A percentile compares a stretch with the other conserved stretches of the same genome.
Conservation (phyloP, 2,797 vertebrate species). For the Karalla daura region DNA sequence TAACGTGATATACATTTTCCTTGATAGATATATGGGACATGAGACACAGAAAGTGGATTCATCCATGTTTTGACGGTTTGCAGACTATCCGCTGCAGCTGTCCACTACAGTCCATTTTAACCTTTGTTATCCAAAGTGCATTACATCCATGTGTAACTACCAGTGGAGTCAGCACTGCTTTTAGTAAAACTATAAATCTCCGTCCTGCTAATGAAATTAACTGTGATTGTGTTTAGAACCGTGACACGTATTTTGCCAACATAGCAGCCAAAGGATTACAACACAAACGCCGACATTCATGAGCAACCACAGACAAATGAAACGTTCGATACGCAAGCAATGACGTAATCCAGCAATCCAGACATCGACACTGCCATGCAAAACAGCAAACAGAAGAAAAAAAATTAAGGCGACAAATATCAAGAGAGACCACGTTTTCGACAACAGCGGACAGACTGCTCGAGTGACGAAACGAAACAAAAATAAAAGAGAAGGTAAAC, state of each 20-base stretch:
- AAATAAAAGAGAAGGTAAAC: slow-evolving; percentile 69
- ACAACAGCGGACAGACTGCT: slow-evolving; percentile 63
- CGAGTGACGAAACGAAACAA: slow-evolving; percentile 65
- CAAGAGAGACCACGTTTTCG: slow-evolving; percentile 43
- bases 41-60: no score
- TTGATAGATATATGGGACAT: no score
- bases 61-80: no score
- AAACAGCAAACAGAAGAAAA: slow-evolving; percentile 55
- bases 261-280: slow-evolving; percentile 75
- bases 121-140: no score
- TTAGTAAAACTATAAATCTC: no score
- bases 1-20: no score
- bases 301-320: slow-evolving; percentile 53
- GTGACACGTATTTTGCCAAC: slow-evolving; percentile 45
- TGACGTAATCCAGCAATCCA: slow-evolving; percentile 58
- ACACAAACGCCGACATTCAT: slow-evolving; percentile 31
- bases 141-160: no score
- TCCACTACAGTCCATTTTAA: no score
- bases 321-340: slow-evolving; percentile 71
- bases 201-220: no score
- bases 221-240: slow-evolving; percentile 24
- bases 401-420: slow-evolving; percentile 41
- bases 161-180: no score
- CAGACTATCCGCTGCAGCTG: no score
- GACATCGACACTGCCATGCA: slow-evolving; percentile 77